Base-by-base conservation (phyloP, 2,113 vertebrate genomes). In the Chaetops frenatus region DNA sequence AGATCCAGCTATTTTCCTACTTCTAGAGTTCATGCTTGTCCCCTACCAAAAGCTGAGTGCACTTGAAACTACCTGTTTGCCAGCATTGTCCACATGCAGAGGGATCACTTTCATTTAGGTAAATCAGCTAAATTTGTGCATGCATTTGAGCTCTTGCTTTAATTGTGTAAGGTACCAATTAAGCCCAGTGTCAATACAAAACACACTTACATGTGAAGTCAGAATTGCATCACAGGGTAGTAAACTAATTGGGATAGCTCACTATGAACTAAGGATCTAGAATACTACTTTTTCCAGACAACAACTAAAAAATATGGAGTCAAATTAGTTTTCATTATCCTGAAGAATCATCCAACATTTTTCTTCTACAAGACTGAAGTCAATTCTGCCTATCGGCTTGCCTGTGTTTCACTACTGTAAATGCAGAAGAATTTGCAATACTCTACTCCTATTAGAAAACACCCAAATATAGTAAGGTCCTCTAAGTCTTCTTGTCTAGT, bases 161-260 rank as follows among this genome's bases (percentile, higher is more conserved):
- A 67, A 51, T 12, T 86, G 38, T 9, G 8, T 33, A 88, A 35
- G 23, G 76, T 25, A 42, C 11, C 36, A 87, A 66, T 42, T 80
- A 92, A 88, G 22, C 27, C 58, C 20, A 74, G 21, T 24, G 19
- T 21, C 18, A 3, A n/a, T 22, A 73, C 6, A 53, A 73, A 71
- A 58, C 20, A 66, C 7, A 48, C 0, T 0, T 33, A 48, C 0
- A 0, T 29, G 21, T 65, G 29, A 95, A 88, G 74, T 35, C 22
- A 54, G 27, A 88, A 61, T 19, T 86, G 33, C 8, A 58, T 17
- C 42, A 47, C 25, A 70, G 64, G 81, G 22, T 15, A 73, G 28
- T 31, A 62, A 77, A 88, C 15, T 7, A 78, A 22, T 0, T 70
- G 8, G 12, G 21, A 57, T 24, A 44, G 31, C 31, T 61, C 8